Base-by-base conservation (phyloP, 2,888 invertebrate genomes). In the Chaitophorus viminalis region DNA sequence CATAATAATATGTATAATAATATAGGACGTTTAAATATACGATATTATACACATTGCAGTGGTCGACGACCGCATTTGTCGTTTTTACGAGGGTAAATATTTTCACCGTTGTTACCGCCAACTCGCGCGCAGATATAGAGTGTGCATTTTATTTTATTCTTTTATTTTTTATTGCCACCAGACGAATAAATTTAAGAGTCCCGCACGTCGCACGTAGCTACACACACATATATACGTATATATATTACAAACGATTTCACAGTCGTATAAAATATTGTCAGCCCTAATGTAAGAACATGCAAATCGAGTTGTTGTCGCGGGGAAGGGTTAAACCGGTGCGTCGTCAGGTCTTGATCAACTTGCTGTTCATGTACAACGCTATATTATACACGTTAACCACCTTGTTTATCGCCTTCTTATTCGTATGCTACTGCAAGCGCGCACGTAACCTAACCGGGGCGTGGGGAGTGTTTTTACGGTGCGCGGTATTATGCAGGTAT, bases 181-280 rank as follows among this genome's bases (percentile, higher is more conserved):
- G 65, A 84, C 84, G 68, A 31, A 84, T 84, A 84, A 76, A 84
- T 68, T 39, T 39, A n/a, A 65, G 46, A 65, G 76, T 29, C 36
- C 54, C 46, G 8, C 29, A 11, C 68, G 36, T 31, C 21, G 8
- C 3, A n/a, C n/a, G n/a, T n/a, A n/a, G n/a, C n/a, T n/a, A n/a
- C n/a, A n/a, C n/a, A n/a, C n/a, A n/a, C n/a, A n/a, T n/a, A 39
- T 21, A 52, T 25, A 18, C 33, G n/a, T 72, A 18, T 70, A 29
- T 74, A n/a, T 39, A 39, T 39, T n/a, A n/a, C 33, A 17, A 39
- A 1, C 1, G 39, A 4, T 54, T 74, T 75, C 36, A 75, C 25
- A 60, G 29, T 52, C 29, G 75, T 74, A 33, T 70, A 70, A 52
- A 70, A 70, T 52, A 85, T n/a, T 3, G 70, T 78, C 33, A 5